Evolutionary conservation across 1,140 invertebrate species (phyloP).

Genomic region (Dufourea novaeangliae): DNA sequence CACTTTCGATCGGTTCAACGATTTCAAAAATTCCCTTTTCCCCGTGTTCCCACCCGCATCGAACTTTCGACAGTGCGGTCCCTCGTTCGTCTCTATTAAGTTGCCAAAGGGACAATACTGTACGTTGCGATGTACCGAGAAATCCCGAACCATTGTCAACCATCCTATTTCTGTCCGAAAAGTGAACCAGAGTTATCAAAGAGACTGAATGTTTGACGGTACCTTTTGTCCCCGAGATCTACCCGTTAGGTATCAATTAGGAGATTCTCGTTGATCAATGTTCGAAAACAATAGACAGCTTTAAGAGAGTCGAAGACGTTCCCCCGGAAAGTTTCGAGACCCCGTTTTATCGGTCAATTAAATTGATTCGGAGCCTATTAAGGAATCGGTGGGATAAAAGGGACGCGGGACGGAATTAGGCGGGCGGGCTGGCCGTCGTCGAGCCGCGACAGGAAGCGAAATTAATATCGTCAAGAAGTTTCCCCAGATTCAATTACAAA

Average conservation of each 20-base stretch:
- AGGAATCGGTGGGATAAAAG: background rate
- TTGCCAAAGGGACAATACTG: background rate
- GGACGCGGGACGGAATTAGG: conserved; percentile 15
- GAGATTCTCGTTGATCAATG: no score
- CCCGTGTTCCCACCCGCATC: background rate
- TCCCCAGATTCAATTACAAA: conserved; percentile 40
- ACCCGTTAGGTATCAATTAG: background rate
- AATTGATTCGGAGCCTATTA: conserved; percentile 29
- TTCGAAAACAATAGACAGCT: background rate
- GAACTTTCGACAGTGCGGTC: background rate
- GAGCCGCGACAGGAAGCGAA: background rate
- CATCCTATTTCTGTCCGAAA: background rate
- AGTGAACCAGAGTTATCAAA: background rate
- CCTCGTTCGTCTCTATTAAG: conserved; percentile 19
- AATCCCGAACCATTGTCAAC: background rate
- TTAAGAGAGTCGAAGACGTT: background rate
- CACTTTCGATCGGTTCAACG: background rate
- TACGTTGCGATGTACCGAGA: background rate
- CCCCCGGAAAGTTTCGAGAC: background rate
- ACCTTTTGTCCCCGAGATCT: background rate
- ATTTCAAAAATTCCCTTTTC: conserved; percentile 7
- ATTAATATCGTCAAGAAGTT: conserved; percentile 34
- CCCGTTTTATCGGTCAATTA: conserved; percentile 27
- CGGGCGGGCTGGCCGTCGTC: background rate
- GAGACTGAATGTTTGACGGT: background rate